Base-by-base conservation (phyloP, 2,888 invertebrate species). In the Andrena fulva region DNA sequence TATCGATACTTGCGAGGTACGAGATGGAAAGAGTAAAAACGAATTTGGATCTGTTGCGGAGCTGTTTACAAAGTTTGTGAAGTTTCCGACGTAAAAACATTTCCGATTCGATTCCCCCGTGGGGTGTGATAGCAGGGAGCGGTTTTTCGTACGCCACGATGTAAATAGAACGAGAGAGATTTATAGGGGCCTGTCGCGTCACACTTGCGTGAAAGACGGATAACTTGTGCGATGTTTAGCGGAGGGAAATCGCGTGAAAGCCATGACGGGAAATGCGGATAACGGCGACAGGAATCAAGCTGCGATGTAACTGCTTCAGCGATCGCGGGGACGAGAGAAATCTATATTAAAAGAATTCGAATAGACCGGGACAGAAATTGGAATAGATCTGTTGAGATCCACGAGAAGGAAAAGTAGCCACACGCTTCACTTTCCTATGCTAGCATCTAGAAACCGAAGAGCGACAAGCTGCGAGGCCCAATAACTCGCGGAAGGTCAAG, bases 51-150 rank as follows among this genome's bases (percentile, higher is more conserved):
- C 52, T 20, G 2, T 20, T 27, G 10, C 24, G 10, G 5, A 10
- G 7, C 56, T 16, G 42, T 42, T 42, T 5, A 16, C 16, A 16
- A 42, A 42, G 56, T 56, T 56, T 56, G 12, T 4, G 56, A 56
- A 20, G 24, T 56, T 24, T 3, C 3, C 24, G 56, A 29, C 12
- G 29, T 16, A n/a, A 52, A 63, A 56, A 59, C 63, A 42, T 64
- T 78, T 64, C 29, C 63, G 10, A 69, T 69, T 64, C 63, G 29
- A 66, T 70, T 70, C 35, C 48, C 12, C 12, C n/a, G 50, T n/a
- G 52, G 20, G 35, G n/a, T 35, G 0, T n/a, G 59, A 69, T 67
- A 69, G n/a, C 16, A 52, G n/a, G 12, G 60, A 31, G 7, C 1
- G n/a, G 6, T 24, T 33, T 60, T 54, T 33, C 8, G 42, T 42